phyloP scores from a whole-genome alignment of 2,113 vertebrate genomes.

The Osmerus mordax region DNA sequence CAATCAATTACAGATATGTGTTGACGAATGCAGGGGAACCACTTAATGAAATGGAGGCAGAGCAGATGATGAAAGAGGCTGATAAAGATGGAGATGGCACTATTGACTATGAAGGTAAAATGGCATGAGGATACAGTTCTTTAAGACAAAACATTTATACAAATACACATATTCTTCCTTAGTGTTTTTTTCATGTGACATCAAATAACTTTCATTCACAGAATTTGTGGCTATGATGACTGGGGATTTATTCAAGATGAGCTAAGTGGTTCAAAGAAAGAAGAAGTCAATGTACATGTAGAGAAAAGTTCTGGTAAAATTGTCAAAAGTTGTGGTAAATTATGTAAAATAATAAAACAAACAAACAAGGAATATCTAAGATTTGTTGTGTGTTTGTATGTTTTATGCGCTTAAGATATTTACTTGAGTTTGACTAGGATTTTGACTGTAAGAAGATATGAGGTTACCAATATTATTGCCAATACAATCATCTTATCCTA shows the following conservation, averaged over 20 bases:
- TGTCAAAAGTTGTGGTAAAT: neutral
- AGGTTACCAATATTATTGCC: no score
- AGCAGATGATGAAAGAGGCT: constrained; percentile 72
- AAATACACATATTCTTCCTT: neutral
- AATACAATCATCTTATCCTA: no score
- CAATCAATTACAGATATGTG: constrained; percentile 49
- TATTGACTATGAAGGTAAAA: constrained; percentile 65
- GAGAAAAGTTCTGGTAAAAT: neutral
- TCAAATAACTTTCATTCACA: constrained; percentile 32
- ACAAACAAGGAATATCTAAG: neutral
- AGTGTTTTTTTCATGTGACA: neutral
- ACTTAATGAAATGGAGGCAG: constrained; percentile 61
- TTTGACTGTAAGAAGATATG: no score
- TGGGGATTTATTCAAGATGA: constrained; percentile 71
- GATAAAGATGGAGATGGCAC: constrained; percentile 67
- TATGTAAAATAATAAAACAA: constrained; percentile 1
- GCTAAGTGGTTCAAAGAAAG: constrained; percentile 35
- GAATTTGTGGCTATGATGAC: constrained; percentile 74
- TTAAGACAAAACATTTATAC: neutral
- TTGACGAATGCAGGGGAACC: constrained; percentile 66
- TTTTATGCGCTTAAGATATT: neutral
- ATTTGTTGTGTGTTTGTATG: neutral
- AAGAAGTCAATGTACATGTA: neutral
- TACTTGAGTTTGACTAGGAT: neutral
- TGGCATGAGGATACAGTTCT: neutral